These are phyloP conservation scores for Willowsia nigromaculata DNA, from an alignment of 2,888 invertebrate genomes.

Conservation along the genomic window DNA sequence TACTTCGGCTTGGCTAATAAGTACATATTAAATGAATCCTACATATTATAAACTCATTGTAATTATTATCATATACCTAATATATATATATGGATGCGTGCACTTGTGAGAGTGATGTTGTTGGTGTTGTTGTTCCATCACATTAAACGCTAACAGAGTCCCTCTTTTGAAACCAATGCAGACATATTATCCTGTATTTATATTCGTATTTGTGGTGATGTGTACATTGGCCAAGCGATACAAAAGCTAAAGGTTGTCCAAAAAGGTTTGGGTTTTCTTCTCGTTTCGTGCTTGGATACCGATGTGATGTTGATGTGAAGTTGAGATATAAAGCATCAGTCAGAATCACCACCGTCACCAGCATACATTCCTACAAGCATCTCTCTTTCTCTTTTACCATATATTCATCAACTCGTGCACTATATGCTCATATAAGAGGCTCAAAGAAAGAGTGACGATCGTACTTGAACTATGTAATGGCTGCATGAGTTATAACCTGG, in stretches of 20 bases:
- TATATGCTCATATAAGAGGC: background rate
- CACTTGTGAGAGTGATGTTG: conserved; percentile 21
- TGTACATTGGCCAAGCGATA: conserved; percentile 11
- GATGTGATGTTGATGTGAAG: conserved; percentile 39
- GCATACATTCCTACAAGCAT: background rate
- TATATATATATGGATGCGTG: background rate
- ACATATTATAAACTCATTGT: conserved; percentile 35
- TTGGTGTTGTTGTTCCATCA: conserved; percentile 62
- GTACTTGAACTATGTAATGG: conserved; percentile 66
- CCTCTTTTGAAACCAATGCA: conserved; percentile 46
- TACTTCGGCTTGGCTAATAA: background rate
- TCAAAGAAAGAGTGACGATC: conserved; percentile 65
- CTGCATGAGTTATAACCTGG: conserved; percentile 71
- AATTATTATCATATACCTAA: background rate
- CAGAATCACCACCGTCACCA: background rate
- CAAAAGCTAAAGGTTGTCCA: conserved; percentile 59
- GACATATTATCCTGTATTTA: conserved; percentile 61
- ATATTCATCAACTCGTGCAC: background rate
- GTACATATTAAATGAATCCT: background rate
- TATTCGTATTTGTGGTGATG: conserved; percentile 63
- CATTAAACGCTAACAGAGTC: conserved; percentile 46
- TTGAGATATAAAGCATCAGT: conserved; percentile 36
- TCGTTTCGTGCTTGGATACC: conserved; percentile 50
- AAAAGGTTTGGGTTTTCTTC: conserved; percentile 53
- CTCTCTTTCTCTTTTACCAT: background rate